These are phyloP conservation scores for Microcebus ravelobensis DNA, from an alignment of 2,113 vertebrate genomes.

Conservation along the genomic window DNA sequence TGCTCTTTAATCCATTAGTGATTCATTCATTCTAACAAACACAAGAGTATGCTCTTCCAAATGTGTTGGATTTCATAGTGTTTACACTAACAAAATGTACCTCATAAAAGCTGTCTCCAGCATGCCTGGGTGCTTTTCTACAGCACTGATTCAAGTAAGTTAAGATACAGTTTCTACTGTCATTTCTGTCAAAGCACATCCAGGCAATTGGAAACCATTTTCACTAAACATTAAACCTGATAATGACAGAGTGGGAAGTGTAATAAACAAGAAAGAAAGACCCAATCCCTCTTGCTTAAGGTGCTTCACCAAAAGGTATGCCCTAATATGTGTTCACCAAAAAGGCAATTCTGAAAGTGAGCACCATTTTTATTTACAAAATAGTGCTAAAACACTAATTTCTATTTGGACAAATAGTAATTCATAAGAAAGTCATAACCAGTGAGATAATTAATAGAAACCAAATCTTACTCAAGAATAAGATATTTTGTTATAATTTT, in stretches of 20 bases:
- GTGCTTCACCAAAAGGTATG: constrained; percentile 40
- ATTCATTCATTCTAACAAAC: constrained; percentile 85
- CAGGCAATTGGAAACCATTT: constrained; percentile 64
- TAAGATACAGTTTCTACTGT: constrained; percentile 59
- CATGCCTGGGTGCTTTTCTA: constrained; percentile 72
- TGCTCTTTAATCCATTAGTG: constrained; percentile 80
- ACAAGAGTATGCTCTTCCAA: constrained; percentile 77
- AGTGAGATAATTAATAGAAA: neutral
- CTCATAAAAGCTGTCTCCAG: constrained; percentile 76
- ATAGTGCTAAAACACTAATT: constrained; percentile 49
- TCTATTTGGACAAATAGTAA: neutral
- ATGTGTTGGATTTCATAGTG: constrained; percentile 76
- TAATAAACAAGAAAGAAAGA: constrained; percentile 56
- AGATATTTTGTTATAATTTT: constrained; percentile 19
- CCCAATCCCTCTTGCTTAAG: neutral
- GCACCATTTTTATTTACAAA: constrained; percentile 48
- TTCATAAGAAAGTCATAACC: constrained; percentile 20
- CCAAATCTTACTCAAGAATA: constrained; percentile 22
- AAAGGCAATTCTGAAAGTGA: constrained; percentile 36
- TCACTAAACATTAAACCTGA: constrained; percentile 61
- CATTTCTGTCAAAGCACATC: constrained; percentile 64
- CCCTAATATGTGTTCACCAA: neutral
- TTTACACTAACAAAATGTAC: constrained; percentile 79
- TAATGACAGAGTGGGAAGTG: constrained; percentile 49
- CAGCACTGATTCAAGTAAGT: constrained; percentile 60